phyloP scores from a whole-genome alignment of 2,113 vertebrate species.

The Forbesichthys agassizii region DNA sequence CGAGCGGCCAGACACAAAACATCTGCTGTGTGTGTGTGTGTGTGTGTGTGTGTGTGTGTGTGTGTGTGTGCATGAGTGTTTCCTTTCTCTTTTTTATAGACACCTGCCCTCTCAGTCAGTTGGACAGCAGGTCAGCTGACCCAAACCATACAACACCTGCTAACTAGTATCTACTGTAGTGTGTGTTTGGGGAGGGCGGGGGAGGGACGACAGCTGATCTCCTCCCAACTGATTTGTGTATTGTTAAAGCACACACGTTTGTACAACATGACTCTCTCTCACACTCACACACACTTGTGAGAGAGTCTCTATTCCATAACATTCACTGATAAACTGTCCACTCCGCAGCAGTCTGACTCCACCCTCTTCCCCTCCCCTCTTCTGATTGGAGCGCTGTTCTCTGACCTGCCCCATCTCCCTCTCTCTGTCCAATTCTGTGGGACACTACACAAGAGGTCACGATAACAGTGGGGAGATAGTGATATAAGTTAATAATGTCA shows the following conservation, averaged over 20 bases:
- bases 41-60: slow-evolving; percentile 12
- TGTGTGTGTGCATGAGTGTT: slow-evolving; percentile 11
- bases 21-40: slow-evolving; percentile 54
- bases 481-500: too few relatives aligned
- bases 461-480: too few relatives aligned
- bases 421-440: too few relatives aligned
- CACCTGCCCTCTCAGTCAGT: slow-evolving; percentile 36
- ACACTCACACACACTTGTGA: background rate
- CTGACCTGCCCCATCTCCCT: background rate
- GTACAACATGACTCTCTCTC: background rate
- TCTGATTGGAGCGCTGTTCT: background rate
- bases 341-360: background rate
- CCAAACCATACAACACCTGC: slow-evolving; percentile 35
- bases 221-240: slow-evolving; percentile 31
- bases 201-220: slow-evolving; percentile 55
- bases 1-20: slow-evolving; percentile 45
- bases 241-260: background rate
- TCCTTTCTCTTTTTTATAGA: background rate
- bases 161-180: slow-evolving; percentile 11
- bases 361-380: background rate
- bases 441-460: too few relatives aligned
- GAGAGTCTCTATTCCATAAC: background rate
- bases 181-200: slow-evolving; percentile 24
- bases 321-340: background rate
- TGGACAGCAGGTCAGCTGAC: slow-evolving; percentile 22